A percentile compares a stretch with the other conserved stretches of the same genome.
phyloP scores from a whole-genome alignment of 2,797 vertebrate species.

The Antennarius maculatus region DNA sequence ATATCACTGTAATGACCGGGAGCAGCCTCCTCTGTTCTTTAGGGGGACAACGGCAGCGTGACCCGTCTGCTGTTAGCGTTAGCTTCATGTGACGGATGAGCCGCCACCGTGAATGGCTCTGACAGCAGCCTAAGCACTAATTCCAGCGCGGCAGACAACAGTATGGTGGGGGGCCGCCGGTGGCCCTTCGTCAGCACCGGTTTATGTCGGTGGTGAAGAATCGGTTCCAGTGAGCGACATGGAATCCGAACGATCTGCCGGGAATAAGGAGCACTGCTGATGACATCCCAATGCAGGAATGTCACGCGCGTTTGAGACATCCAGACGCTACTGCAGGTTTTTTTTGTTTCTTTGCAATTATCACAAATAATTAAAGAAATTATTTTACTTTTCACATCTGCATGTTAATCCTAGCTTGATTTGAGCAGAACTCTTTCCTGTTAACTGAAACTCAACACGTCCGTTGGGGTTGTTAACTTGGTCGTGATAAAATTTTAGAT shows the following conservation, averaged over 20 bases:
- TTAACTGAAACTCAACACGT: no score
- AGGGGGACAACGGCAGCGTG: constrained; percentile 67
- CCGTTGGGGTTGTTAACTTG: no score
- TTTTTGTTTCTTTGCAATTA: no score
- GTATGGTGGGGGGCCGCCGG: constrained; percentile 25
- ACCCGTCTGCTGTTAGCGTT: constrained; percentile 69
- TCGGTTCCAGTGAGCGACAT: constrained; percentile 12
- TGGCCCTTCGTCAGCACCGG: constrained; percentile 25
- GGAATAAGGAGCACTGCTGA: constrained; percentile 14
- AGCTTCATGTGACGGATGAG: constrained; percentile 66
- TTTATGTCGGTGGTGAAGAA: constrained; percentile 31
- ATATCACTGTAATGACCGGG: constrained; percentile 75
- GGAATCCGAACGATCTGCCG: constrained; percentile 24
- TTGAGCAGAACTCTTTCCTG: no score
- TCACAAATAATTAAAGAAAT: no score
- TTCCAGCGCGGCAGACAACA: constrained; percentile 52
- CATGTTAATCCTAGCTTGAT: no score
- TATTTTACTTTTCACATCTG: no score
- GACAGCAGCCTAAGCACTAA: constrained; percentile 61
- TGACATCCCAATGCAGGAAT: constrained; percentile 5
- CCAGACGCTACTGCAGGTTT: no score
- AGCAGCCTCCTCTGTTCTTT: constrained; percentile 68
- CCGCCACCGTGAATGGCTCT: constrained; percentile 50
- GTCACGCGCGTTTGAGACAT: not conserved
- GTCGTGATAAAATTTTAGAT: no score